Base-by-base conservation (phyloP, 2,113 vertebrate genomes). In the Barnardius zonarius region DNA sequence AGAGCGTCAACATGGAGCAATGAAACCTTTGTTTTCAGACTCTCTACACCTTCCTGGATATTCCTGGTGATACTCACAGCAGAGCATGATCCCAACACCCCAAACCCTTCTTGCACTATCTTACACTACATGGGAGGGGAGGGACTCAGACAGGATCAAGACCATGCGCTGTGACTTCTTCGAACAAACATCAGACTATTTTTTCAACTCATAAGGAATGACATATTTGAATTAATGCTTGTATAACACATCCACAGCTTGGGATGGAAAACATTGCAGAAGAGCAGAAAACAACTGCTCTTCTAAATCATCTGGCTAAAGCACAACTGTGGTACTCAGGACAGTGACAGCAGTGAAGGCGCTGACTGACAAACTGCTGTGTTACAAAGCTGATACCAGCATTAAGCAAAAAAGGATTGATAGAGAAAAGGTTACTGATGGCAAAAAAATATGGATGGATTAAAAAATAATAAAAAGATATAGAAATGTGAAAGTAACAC, bases 21-120 rank as follows among this genome's bases (percentile, higher is more conserved):
- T 11, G 67, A 83, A 86, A 92, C 33, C 39, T 43, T 63, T 85
- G 48, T 54, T 70, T 88, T 67, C 75, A 88, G 85, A 27, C 13
- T 52, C 67, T 13, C 43, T 17, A 28, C 1, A 7, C 10, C 43
- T 48, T 90, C 37, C 23, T 41, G 70, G 75, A 63, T 59, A 41
- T 4, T 86, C 30, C 63, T 0, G 1, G 55, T 0, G 0, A 14
- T 23, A 11, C 37, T 25, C 1, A 1, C 44, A 59, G 63, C 55
- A 33, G 33, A 72, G 39, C n/a, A 25, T 0, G 3, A 61, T 39
- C 49, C 25, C 63, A 80, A 43, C 35, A 17, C 48, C 64, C 39
- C 70, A 66, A 76, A 54, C 27, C n/a, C 59, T 66, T 43, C 82
- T 8, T 27, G 28, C 43, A 35, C 35, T 11, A 19, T 16, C 52